Percentiles rank a stretch among this genome's conserved stretches.
Conservation (phyloP, 1,140 invertebrate genomes). For the Theocolax elegans region DNA sequence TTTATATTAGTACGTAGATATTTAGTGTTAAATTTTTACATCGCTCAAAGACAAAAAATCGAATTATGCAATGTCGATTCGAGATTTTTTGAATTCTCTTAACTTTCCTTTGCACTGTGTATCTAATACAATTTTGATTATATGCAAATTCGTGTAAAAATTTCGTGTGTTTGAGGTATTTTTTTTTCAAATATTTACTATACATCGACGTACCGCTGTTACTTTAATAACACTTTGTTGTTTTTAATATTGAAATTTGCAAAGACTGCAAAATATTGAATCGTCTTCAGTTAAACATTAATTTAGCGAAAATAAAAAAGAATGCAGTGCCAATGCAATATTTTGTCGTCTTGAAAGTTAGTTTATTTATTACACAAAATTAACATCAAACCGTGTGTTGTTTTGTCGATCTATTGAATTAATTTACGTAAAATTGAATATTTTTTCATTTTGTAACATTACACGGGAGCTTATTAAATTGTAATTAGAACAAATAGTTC, state of each 20-base stretch:
- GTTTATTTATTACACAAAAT: too few species aligned
- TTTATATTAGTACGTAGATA: constrained; percentile 30
- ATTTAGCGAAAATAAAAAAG: neutral
- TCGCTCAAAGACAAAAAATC: neutral
- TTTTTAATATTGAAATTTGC: constrained; percentile 1
- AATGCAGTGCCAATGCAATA: constrained; percentile 5
- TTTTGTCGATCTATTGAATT: too few species aligned
- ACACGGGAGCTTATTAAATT: too few species aligned
- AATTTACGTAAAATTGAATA: too few species aligned
- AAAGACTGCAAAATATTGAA: constrained; percentile 2
- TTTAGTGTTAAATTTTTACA: constrained; percentile 23
- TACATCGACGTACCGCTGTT: neutral
- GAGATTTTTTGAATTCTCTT: neutral
- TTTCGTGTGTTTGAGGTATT: neutral
- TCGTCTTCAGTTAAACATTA: neutral
- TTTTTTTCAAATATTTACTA: neutral
- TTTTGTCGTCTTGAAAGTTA: neutral
- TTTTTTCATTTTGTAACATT: too few species aligned
- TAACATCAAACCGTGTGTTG: too few species aligned
- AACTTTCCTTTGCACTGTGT: neutral
- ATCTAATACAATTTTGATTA: neutral
- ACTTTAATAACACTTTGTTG: neutral
- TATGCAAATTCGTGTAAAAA: neutral
- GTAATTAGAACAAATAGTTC: neutral
- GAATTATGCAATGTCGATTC: neutral